A percentile compares a stretch with the other conserved stretches of the same genome.
Evolutionary conservation across 1,140 invertebrate species (phyloP).

Genomic region (Macrobrachium nipponense): DNA sequence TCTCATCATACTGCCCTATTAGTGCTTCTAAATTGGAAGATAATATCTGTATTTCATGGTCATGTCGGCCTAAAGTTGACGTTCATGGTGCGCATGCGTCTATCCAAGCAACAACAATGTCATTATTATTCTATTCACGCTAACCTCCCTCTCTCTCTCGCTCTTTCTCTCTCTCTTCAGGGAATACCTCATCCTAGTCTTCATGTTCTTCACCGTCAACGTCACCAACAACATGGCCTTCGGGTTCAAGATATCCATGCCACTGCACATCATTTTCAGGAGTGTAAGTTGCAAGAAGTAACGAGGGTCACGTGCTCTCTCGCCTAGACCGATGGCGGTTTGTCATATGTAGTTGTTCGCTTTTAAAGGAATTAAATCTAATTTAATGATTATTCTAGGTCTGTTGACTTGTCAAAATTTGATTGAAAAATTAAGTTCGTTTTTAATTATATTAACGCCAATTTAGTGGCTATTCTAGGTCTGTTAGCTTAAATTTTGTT

Average conservation of each 20-base stretch:
- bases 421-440: no score
- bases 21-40: slow-evolving; percentile 64
- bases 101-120: neutral
- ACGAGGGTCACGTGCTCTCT: slow-evolving; percentile 7
- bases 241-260: slow-evolving; percentile 97
- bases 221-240: slow-evolving; percentile 97
- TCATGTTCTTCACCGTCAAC: slow-evolving; percentile 92
- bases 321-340: neutral
- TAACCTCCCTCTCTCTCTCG: neutral
- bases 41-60: no score
- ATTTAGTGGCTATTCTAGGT: no score
- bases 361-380: neutral
- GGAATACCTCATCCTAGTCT: slow-evolving; percentile 86
- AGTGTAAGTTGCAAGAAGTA: slow-evolving; percentile 78
- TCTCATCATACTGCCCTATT: neutral
- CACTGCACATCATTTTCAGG: slow-evolving; percentile 98
- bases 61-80: no score
- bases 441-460: no score
- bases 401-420: no score
- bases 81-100: no score
- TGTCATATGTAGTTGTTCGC: neutral
- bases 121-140: neutral
- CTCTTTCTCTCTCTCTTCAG: slow-evolving; percentile 71
- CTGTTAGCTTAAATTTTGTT: no score
- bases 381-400: no score